Evolutionary conservation across 2,797 vertebrate species (phyloP), one percentile per base, ranked within the genome.

Genomic region (Cyclopterus lumpus): DNA sequence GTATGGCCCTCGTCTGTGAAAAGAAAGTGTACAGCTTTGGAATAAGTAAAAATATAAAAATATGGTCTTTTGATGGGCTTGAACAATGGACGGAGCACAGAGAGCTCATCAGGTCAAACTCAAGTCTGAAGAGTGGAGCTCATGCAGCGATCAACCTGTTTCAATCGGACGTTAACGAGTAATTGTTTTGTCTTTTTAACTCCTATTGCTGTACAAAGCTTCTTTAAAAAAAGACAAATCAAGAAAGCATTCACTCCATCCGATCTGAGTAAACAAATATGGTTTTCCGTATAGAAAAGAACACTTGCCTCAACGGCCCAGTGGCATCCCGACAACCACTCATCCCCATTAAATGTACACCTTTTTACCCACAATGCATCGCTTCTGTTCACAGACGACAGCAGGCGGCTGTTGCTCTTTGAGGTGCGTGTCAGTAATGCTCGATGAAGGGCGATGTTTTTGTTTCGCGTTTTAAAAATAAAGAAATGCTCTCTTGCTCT

Each of bases 381-480:
- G 32, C 30, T 11, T 46, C 38, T 46, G 54, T 34, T 66, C 26
- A 12, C 71, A 51, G 48, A 48, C 34, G 67, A 34, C 53, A 32
- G 54, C 49, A 53, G 46, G 73, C 40, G 6, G 42, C 38, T n/a
- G 24, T 57, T 60, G 70, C 42, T 42, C 16, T 51, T 46, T 36
- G 22, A 55, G 10, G 55, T 64, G 24, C 8, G 28, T 32, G 40
- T 38, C 32, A 46, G 36, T 66, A 1, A 73, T 71, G 36, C 51
- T 80, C 46, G 48, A 48, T 74, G 72, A 78, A 28, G 34, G 30
- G 61, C 53, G 55, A 38, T 28, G 2, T n/a, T 49, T 82, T 76
- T 66, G 42, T 80, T 83, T 69, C n/a, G 3, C 73, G 58, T 65
- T 76, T 69, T 15, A 14, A 42, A 65, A 67, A 66, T 32, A 54